Evolutionary conservation across 2,888 invertebrate species (phyloP).

Genomic region (Odontothrips loti): DNA sequence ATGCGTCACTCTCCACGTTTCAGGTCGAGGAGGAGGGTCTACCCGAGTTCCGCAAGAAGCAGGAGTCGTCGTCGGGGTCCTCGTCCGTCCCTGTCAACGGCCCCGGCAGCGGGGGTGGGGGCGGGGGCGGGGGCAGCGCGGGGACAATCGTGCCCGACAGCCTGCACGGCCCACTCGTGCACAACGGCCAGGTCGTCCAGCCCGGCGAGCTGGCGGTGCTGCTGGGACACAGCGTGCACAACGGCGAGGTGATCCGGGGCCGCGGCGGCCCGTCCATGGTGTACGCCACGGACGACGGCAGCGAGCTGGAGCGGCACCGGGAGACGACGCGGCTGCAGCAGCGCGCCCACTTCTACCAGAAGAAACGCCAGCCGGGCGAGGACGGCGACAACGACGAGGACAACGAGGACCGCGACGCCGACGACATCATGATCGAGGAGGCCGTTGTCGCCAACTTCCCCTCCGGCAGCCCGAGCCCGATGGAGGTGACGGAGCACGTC

Average conservation of each 20-base stretch:
- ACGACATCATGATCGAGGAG: constrained; percentile 22
- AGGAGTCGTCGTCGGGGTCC: constrained; percentile 12
- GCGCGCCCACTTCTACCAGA: background rate
- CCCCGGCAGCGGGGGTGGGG: background rate
- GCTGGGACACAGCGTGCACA: constrained; percentile 1
- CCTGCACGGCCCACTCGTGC: background rate
- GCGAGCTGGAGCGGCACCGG: constrained; percentile 13
- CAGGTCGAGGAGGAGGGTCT: constrained; percentile 82
- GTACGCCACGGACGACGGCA: constrained; percentile 23
- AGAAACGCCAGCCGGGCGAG: background rate
- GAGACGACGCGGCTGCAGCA: constrained; percentile 15
- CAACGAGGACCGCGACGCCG: constrained; percentile 17
- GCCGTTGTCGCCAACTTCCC: background rate
- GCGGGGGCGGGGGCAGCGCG: background rate
- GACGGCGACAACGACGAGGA: background rate
- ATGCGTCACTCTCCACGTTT: background rate
- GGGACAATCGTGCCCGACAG: background rate
- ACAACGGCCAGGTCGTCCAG: constrained; percentile 10
- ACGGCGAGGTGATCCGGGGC: background rate
- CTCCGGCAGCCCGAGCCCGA: background rate
- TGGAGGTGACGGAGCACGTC: background rate
- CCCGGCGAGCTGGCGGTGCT: constrained; percentile 5
- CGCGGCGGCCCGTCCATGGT: background rate
- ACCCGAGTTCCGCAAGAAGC: constrained; percentile 51
- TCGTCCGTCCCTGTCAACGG: background rate